Base-by-base conservation (phyloP, 2,113 vertebrate genomes). In the Pygoscelis adeliae region DNA sequence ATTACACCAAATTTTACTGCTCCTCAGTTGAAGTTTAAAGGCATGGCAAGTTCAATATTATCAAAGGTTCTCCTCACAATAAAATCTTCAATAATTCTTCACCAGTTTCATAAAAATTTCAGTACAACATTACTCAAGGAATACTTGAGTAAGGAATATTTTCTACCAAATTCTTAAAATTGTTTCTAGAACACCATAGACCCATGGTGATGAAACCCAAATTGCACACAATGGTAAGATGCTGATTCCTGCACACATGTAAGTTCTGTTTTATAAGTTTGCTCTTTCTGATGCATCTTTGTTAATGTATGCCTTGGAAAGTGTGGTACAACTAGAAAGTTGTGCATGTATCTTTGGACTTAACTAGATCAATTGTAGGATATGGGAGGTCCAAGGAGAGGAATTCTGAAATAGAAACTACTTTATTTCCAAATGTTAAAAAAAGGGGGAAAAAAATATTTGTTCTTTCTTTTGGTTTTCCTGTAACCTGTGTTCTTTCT, bases 1-100 rank as follows among this genome's bases (percentile, higher is more conserved):
- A 79, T 92, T 96, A 84, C 40, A 67, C 29, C 59, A 93, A 93
- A 92, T 96, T 94, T 91, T 94, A 95, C 72, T 90, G 67, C 71
- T 88, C 50, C 78, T 93, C 82, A 47, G 82, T 30, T 90, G 93
- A 92, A 70, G 73, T 94, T 94, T 95, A 96, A 80, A 93, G 76
- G 30, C 88, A 79, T 65, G 71, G 59, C 46, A 93, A 61, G 67
- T 79, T 74, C 67, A 49, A 34, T 52, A 38, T 78, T 89, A 73
- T 55, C 71, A 88, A 88, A 82, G 27, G 18, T 58, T 90, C 40
- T 90, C 7, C 23, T 88, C 66, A 76, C 21, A 80, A 61, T 92
- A 95, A 93, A 77, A 59, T 70, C 46, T 69, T 63, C 19, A 70
- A n/a, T 80, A 80, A 88, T 92, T 80, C 46, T 83, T 93, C 74